Base-by-base conservation (phyloP, 2,113 vertebrate genomes). In the Esox niger region DNA sequence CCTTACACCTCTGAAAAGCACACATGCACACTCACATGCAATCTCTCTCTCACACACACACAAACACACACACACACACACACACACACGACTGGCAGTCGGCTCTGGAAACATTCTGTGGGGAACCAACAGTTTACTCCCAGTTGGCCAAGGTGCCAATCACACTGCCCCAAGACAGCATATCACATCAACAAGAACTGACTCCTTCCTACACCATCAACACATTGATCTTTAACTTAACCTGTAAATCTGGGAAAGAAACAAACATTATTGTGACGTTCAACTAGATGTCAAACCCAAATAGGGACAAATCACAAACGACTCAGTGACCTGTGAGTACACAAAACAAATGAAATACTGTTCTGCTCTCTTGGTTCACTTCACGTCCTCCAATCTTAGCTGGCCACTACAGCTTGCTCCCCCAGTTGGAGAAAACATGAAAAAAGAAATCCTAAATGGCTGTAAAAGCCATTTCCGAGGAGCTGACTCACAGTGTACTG, bases 51-150 rank as follows among this genome's bases (percentile, higher is more conserved):
- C n/a, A n/a, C n/a, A n/a, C 5, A 21, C 0, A 32, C 46, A 52
- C 65, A 71, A 68, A 15, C 26, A 59, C 29, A 59, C 29, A 7
- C 29, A n/a, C 29, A 59, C 57, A 59, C 15, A n/a, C 23, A 13
- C 57, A 26, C 47, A 52, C 3, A 52, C 47, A 52, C 47, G 47
- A n/a, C 47, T 8, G 47, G 47, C 47, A 21, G 47, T n/a, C 11
- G n/a, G 11, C 31, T 11, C 60, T 33, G 17, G 31, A 38, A 52
- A 52, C 47, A 52, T 6, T 17, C 47, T 1, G 6, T 13, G 32
- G 60, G 8, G 35, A 70, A 13, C 35, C 35, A 9, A 58, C 29
- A 17, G 29, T 59, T 73, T 70, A 67, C 23, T 46, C 61, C 31
- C 2, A 46, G 47, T 46, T 46, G 29, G 26, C 35, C 20, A 10